Evolutionary conservation across 1,140 invertebrate species (phyloP), one percentile per base, ranked within the genome.

Genomic region (Anadara kagoshimensis): DNA sequence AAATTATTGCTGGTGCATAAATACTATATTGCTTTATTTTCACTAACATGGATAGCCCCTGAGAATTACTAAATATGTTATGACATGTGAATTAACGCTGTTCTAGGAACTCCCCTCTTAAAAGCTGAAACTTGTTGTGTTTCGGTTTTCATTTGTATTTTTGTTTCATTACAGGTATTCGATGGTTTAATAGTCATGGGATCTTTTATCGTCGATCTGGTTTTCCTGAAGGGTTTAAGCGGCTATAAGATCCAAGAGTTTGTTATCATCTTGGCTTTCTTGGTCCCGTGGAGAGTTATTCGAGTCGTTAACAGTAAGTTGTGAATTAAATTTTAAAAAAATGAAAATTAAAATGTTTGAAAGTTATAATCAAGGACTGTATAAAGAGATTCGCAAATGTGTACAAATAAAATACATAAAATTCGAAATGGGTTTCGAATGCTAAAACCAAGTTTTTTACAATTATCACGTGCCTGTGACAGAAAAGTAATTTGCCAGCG

Each of bases 221-320:
- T 82, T 14, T 85, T 85, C 59, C 72, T 85, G 43, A 79, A 84
- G 54, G 82, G 81, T 53, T 69, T 86, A 45, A 80, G 79, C 43
- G 71, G 67, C 44, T 81, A 76, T 62, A 78, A 80, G 49, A 83
- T 85, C 29, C 79, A 85, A 71, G 80, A 85, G n/a, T 84, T 83
- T 71, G 82, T 84, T 20, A 81, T 82, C 58, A 82, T 85, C 11
- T 73, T 86, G 14, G 80, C 83, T 36, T 84, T 86, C 54, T 65
- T 86, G 12, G 70, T 86, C 24, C 85, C 85, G 0, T 86, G 85
- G 85, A 78, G 85, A 44, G 85, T 86, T 14, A 86, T 86, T 41
- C 74, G 85, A 57, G 85, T 86, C 18, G 85, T 85, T 54, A 85
- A 86, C 65, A 86, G 85, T 86, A 75, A 81, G 84, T 83, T 71